Evolutionary conservation across 2,113 vertebrate genomes (phyloP).

Genomic region (Nothocercus julius): DNA sequence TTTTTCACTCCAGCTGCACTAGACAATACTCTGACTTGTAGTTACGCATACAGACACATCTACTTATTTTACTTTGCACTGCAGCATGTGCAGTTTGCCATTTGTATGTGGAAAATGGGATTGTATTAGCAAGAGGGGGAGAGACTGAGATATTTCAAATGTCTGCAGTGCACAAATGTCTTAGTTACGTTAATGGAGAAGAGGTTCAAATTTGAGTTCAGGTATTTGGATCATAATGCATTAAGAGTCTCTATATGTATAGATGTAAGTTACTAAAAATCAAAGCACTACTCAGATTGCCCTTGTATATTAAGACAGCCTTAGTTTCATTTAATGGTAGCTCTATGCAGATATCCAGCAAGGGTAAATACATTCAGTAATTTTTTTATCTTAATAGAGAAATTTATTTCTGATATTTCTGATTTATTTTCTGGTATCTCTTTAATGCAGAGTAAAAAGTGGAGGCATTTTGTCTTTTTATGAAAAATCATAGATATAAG

Average conservation of each 20-base stretch:
- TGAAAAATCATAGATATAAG: too few species aligned
- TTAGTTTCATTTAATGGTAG: background rate
- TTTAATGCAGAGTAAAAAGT: too few species aligned
- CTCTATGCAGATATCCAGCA: background rate
- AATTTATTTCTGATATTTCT: too few species aligned
- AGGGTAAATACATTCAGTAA: background rate
- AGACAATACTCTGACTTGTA: constrained; percentile 45
- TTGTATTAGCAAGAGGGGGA: background rate
- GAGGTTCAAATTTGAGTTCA: background rate
- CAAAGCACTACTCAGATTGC: background rate
- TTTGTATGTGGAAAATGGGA: background rate
- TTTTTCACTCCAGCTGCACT: constrained; percentile 61
- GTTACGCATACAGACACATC: constrained; percentile 35
- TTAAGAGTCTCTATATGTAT: background rate
- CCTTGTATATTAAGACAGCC: background rate
- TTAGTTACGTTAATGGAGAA: background rate
- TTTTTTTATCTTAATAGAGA: too few species aligned
- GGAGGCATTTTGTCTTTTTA: too few species aligned
- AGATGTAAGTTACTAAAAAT: background rate
- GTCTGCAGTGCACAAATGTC: background rate
- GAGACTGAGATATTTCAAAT: background rate
- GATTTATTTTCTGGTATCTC: too few species aligned
- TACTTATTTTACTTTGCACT: constrained; percentile 53
- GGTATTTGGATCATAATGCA: background rate
- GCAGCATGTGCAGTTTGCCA: constrained; percentile 37